Evolutionary conservation across 1,140 invertebrate genomes (phyloP), one percentile per base, ranked within the genome.

Genomic region (Euura lappo): DNA sequence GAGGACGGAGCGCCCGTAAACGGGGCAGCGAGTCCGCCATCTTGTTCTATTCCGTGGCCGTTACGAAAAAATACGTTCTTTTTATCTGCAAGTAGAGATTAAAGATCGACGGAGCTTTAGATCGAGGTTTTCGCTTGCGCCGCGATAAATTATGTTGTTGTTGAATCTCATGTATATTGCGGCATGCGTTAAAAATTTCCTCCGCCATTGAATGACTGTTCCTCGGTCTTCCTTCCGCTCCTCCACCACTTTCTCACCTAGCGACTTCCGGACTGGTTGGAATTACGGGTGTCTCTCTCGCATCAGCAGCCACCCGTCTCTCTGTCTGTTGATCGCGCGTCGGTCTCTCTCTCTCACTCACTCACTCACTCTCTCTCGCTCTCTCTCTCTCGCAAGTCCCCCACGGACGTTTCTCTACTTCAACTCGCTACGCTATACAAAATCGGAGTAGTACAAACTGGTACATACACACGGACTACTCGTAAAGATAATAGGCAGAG

Each of bases 1-100:
- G 80, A 4, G 83, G 81, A 68, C 83, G 79, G 64, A 85, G 73
- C 68, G 79, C 80, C 71, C 83, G 77, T 75, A 84, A 68, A 65
- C 82, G 79, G 47, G 81, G 78, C 76, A 73, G 71, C 43, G 70
- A 77, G 74, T 76, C 79, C 73, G 79, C 77, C 79, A 80, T 80
- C 44, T 47, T 70, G 44, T 28, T 28, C 28, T 28, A 28, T 28
- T 28, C 28, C 28, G 28, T 28, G 28, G 28, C 28, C 28, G 28
- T 28, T 28, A 28, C 28, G 28, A 28, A 28, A 28, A 28, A 28
- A 28, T 28, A 28, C 28, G 28, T 28, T 28, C n/a, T 28, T 28
- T 28, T 28, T 28, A 28, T 28, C 28, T 28, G 28, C 28, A 28
- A 28, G 28, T 28, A 28, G 28, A 28, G 28, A 28, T 28, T 28